phyloP scores from a whole-genome alignment of 2,888 invertebrate genomes.

The Epinotia brunnichana region DNA sequence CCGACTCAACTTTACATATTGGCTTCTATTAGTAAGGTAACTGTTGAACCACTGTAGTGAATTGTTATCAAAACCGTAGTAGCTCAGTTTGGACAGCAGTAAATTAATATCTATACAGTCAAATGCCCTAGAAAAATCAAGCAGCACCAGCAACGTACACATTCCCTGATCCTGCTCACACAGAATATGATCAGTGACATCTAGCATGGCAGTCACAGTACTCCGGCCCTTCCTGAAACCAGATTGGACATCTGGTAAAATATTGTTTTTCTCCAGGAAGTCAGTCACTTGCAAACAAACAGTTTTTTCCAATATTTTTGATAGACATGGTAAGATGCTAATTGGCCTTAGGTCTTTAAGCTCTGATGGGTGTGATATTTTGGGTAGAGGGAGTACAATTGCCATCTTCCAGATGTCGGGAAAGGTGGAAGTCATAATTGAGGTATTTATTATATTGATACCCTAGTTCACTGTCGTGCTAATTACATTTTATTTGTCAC shows the following conservation, averaged over 20 bases:
- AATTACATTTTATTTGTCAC: too few relatives aligned
- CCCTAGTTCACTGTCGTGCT: too few relatives aligned
- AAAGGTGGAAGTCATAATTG: neutral
- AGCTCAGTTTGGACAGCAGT: too few relatives aligned
- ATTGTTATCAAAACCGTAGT: too few relatives aligned
- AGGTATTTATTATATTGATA: neutral
- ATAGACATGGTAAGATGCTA: constrained; percentile 24
- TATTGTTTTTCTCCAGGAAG: too few relatives aligned
- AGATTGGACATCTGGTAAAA: too few relatives aligned
- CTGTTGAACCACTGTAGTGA: too few relatives aligned
- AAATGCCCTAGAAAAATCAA: too few relatives aligned
- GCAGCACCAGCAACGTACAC: too few relatives aligned
- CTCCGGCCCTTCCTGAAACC: neutral
- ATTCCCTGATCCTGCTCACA: neutral
- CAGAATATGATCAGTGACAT: neutral
- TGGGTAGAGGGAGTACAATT: neutral
- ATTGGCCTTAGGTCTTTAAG: constrained; percentile 10
- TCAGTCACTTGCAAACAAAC: neutral
- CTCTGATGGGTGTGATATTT: neutral
- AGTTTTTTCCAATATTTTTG: neutral
- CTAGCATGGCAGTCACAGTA: neutral
- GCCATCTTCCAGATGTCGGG: constrained; percentile 10
- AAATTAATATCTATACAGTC: too few relatives aligned
- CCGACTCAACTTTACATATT: too few relatives aligned
- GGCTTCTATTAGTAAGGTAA: too few relatives aligned